Conservation (phyloP, 1,140 invertebrate genomes). For the Macrostomum lignano region DNA sequence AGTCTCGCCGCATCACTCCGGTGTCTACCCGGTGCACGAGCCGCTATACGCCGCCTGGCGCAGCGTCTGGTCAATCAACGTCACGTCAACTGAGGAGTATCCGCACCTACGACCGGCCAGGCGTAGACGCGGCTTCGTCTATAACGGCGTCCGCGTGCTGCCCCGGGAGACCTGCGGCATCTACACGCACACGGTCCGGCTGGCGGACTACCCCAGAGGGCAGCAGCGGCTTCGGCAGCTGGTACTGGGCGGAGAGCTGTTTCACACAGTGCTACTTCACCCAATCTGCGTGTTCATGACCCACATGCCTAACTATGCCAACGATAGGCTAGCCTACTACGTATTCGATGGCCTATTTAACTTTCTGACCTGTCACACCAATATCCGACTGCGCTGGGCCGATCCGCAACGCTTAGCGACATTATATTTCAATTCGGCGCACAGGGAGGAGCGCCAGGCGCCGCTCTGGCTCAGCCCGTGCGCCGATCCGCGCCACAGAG, state of each 20-base stretch:
- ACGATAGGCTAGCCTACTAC: slow-evolving; percentile 74
- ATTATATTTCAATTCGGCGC: slow-evolving; percentile 69
- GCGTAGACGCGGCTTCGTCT: slow-evolving; percentile 57
- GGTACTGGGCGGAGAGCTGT: slow-evolving; percentile 83
- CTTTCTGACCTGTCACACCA: slow-evolving; percentile 86
- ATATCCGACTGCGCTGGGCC: slow-evolving; percentile 54
- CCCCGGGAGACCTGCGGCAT: slow-evolving; percentile 89
- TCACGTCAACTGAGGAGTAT: slow-evolving; percentile 94
- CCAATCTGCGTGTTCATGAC: slow-evolving; percentile 98
- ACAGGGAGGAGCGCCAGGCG: slow-evolving; percentile 63
- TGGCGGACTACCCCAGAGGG: slow-evolving; percentile 72
- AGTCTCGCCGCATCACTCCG: slow-evolving; percentile 88
- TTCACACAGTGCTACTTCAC: slow-evolving; percentile 55
- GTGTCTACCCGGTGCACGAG: slow-evolving; percentile 90
- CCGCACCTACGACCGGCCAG: slow-evolving; percentile 70
- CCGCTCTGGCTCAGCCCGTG: slow-evolving; percentile 96
- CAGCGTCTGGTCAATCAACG: slow-evolving; percentile 70
- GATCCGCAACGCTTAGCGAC: slow-evolving; percentile 63
- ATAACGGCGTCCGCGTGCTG: slow-evolving; percentile 57
- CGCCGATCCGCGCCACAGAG: slow-evolving; percentile 58
- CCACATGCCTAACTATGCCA: slow-evolving; percentile 94
- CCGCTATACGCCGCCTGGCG: slow-evolving; percentile 79
- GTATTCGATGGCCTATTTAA: slow-evolving; percentile 87
- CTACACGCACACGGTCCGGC: slow-evolving; percentile 81
- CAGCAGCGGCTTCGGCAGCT: slow-evolving; percentile 56